phyloP scores from a whole-genome alignment of 35 echinoderm and acorn worm species.

The Nesometra sesokonis region DNA sequence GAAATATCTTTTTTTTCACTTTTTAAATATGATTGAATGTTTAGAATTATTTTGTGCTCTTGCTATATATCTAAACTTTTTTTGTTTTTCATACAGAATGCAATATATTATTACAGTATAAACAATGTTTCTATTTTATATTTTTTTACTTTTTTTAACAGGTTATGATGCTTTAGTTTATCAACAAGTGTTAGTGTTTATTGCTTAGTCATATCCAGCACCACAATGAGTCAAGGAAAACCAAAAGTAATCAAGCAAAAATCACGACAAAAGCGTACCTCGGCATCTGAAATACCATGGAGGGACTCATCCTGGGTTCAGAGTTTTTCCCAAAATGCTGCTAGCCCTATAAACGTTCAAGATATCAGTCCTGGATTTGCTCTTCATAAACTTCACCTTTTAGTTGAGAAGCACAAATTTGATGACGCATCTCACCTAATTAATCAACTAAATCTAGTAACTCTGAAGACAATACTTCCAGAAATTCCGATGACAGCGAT shows the following conservation, averaged over 20 bases:
- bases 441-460: conserved; percentile 63
- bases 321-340: conserved; percentile 61
- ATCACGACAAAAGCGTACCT: not conserved
- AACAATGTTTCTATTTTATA: not conserved
- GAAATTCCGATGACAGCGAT: conserved; percentile 53
- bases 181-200: not conserved
- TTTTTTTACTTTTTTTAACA: not conserved
- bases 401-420: conserved; percentile 89
- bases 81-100: too few species aligned
- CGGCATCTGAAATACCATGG: conserved; percentile 22
- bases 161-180: not conserved
- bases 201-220: not conserved
- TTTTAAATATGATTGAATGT: too few species aligned
- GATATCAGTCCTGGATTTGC: conserved; percentile 79
- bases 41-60: too few species aligned
- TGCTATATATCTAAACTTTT: too few species aligned
- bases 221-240: not conserved
- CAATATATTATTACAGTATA: too few species aligned
- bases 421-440: conserved; percentile 81
- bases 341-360: conserved; percentile 72
- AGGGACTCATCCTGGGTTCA: conserved; percentile 68
- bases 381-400: conserved; percentile 58
- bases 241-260: not conserved
- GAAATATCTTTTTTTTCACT: too few species aligned
- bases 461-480: conserved; percentile 38